A percentile compares a stretch with the other conserved stretches of the same genome.
These are phyloP conservation scores for Tachuris rubrigastra DNA, from an alignment of 2,113 vertebrate genomes.

Conservation along the genomic window DNA sequence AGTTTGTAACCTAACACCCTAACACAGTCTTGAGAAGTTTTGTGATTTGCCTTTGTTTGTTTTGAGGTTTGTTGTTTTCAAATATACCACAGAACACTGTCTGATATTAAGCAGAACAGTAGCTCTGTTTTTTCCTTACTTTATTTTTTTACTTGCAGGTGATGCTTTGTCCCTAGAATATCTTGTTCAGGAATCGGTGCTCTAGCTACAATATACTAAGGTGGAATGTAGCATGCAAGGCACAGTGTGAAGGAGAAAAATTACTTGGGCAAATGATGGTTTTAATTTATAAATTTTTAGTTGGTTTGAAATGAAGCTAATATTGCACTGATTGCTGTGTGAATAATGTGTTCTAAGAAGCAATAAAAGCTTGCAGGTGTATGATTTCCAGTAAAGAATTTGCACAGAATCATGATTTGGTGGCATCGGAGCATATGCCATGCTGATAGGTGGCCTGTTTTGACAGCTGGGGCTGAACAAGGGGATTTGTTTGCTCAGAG, in stretches of 20 bases:
- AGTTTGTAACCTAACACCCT: background rate
- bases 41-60: background rate
- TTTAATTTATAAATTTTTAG: background rate
- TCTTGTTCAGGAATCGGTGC: background rate
- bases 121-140: background rate
- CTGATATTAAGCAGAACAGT: background rate
- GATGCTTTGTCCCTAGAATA: background rate
- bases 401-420: background rate
- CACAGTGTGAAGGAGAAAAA: background rate
- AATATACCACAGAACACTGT: background rate
- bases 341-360: background rate
- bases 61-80: background rate
- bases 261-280: background rate
- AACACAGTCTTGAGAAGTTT: background rate
- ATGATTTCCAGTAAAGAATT: background rate
- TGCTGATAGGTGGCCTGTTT: slow-evolving; percentile 35
- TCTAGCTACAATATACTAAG: background rate
- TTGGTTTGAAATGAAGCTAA: background rate
- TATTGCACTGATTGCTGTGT: background rate
- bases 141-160: background rate
- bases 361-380: background rate
- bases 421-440: background rate
- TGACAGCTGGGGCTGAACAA: slow-evolving; percentile 35
- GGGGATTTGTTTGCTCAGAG: slow-evolving; percentile 52
- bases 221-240: background rate